Conservation (phyloP, 2,888 invertebrate genomes). For the Campoplex nolae region DNA sequence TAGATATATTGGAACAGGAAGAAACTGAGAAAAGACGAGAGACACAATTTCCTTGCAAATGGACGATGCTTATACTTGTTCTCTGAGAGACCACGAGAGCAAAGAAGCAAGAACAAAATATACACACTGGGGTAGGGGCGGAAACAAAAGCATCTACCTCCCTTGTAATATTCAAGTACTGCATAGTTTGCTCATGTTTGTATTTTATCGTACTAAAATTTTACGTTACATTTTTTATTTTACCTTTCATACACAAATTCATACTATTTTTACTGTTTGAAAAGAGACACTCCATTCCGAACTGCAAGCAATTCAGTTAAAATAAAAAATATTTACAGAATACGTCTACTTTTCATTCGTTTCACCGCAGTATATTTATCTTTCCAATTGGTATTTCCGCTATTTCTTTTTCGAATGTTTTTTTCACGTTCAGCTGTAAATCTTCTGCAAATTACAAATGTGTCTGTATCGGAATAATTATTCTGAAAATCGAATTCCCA, state of each 20-base stretch:
- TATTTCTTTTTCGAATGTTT: too few relatives aligned
- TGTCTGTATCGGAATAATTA: neutral
- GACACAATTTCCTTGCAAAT: slow-evolving; percentile 59
- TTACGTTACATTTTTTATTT: too few relatives aligned
- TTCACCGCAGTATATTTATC: neutral
- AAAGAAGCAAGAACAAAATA: slow-evolving; percentile 37
- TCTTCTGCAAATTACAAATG: neutral
- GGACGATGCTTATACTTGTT: slow-evolving; percentile 39
- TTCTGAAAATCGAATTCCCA: neutral
- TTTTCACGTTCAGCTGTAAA: too few relatives aligned
- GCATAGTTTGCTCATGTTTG: neutral
- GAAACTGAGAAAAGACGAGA: slow-evolving; percentile 37
- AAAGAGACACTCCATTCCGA: too few relatives aligned
- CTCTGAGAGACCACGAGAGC: slow-evolving; percentile 30
- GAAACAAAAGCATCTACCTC: slow-evolving; percentile 32
- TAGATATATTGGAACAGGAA: slow-evolving; percentile 10
- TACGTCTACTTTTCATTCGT: neutral
- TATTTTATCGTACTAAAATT: neutral
- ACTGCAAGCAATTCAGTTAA: too few relatives aligned
- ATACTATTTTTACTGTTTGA: too few relatives aligned
- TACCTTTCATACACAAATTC: too few relatives aligned
- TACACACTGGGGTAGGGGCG: neutral
- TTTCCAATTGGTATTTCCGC: too few relatives aligned
- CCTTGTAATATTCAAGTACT: slow-evolving; percentile 23
- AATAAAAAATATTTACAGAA: too few relatives aligned